Base-by-base conservation (phyloP, 2,888 invertebrate genomes). In the Oxycera nigricornis region DNA sequence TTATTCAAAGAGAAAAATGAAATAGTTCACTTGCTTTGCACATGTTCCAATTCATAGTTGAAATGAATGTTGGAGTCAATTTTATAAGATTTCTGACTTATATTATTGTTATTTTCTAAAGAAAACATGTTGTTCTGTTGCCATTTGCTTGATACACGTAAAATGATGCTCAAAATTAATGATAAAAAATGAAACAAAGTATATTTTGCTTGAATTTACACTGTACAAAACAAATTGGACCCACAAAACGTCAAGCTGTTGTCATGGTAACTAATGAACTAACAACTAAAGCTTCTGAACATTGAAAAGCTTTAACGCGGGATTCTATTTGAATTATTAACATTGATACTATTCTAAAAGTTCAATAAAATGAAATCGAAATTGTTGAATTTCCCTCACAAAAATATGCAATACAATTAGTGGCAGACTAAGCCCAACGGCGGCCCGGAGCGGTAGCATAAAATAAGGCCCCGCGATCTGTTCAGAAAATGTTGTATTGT, bases 41-140 rank as follows among this genome's bases (percentile, higher is more conserved):
- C 82, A 83, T 83, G 72, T 82, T 82, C 79, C 81, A 84, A 76
- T 79, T 78, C 81, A 82, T 82, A 65, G 52, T 74, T 17, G 9
- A 7, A 20, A 17, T 26, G 14, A 7, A 2, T 14, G 4, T n/a
- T 46, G 46, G 2, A 2, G 22, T 22, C 7, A n/a, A 17, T 22
- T 55, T 22, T 55, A 4, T 9, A 24, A n/a, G 50, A n/a, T 50
- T 50, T n/a, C 7, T 55, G 52, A 55, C 20, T 4, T 3, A n/a
- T n/a, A n/a, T n/a, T n/a, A 24, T 7, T 24, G 2, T 55, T 6
- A 11, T 24, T 17, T 22, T 24, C 11, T 55, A 22, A 24, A 55
- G 24, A 9, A 22, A 24, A 17, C 52, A 55, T 55, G 7, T 55
- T 20, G 7, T 4, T 24, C 4, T 2, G 11, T 4, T 55, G 52